phyloP scores from a whole-genome alignment of 2,888 invertebrate species.

The Geophilus truncorum region DNA sequence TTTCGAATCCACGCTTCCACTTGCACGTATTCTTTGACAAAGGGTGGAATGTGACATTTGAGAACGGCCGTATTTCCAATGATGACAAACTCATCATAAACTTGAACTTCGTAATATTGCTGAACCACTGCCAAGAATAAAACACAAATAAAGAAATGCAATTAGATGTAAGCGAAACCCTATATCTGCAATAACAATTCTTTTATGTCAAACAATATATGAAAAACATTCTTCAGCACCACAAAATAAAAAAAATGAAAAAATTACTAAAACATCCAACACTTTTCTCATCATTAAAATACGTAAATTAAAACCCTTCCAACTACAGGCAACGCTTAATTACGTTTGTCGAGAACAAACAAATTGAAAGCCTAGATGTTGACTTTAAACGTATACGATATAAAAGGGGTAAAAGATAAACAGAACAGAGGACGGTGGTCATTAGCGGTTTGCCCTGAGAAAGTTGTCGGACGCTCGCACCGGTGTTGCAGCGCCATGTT shows the following conservation, averaged over 20 bases:
- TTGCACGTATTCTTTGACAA: constrained; percentile 33
- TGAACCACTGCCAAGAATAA: constrained; percentile 42
- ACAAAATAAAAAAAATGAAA: no score
- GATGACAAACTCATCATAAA: constrained; percentile 50
- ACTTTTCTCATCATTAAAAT: no score
- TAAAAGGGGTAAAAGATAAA: background rate
- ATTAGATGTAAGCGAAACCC: background rate
- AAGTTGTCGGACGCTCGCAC: background rate
- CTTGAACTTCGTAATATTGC: constrained; percentile 48
- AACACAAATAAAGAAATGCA: background rate
- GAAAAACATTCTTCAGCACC: background rate
- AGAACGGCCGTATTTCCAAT: constrained; percentile 38
- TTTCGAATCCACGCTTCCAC: constrained; percentile 32
- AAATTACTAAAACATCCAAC: no score
- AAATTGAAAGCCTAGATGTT: background rate
- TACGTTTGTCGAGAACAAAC: background rate
- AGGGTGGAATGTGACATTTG: constrained; percentile 36
- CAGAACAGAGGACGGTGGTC: background rate
- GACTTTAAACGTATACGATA: background rate
- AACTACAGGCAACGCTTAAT: background rate
- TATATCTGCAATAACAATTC: background rate
- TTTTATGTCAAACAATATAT: background rate
- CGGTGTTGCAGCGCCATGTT: background rate
- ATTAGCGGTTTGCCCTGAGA: constrained; percentile 5
- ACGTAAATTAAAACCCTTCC: no score